phyloP scores from a whole-genome alignment of 2,113 vertebrate genomes.

The Cygnus buccinator region DNA sequence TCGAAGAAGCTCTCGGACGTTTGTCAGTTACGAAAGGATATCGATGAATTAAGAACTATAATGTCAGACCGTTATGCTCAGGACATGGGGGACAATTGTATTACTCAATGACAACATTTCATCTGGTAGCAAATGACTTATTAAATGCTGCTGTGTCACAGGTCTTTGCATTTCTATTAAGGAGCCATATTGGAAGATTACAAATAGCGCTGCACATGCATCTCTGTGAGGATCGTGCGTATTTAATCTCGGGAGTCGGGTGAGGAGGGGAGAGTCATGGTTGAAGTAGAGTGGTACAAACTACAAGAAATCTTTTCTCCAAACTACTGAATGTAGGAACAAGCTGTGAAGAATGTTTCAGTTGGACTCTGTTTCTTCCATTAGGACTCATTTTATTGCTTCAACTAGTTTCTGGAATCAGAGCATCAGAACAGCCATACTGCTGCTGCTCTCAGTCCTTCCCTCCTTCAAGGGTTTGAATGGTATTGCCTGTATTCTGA shows the following conservation, averaged over 20 bases:
- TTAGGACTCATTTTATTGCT: background rate
- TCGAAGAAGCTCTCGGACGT: conserved; percentile 86
- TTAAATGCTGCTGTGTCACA: conserved; percentile 69
- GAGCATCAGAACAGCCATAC: background rate
- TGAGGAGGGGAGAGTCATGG: background rate
- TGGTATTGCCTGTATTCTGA: background rate
- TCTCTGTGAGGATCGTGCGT: background rate
- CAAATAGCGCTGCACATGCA: background rate
- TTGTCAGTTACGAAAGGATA: conserved; percentile 87
- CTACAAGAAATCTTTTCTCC: conserved; percentile 56
- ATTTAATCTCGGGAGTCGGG: background rate
- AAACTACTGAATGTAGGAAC: conserved; percentile 85
- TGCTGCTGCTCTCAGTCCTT: conserved; percentile 32
- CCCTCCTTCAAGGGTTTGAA: background rate
- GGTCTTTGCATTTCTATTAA: conserved; percentile 57
- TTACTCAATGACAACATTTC: conserved; percentile 82
- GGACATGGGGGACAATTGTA: conserved; percentile 90
- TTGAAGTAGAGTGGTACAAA: conserved; percentile 56
- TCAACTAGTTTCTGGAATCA: conserved; percentile 3
- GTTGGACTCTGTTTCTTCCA: conserved; percentile 56
- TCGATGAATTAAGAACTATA: conserved; percentile 89
- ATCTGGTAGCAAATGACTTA: conserved; percentile 30
- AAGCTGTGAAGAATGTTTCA: conserved; percentile 81
- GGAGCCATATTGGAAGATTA: conserved; percentile 68
- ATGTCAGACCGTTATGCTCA: conserved; percentile 90